These are phyloP conservation scores for Drosophila sulfurigaster DNA, from an alignment of 1,140 invertebrate species.

Conservation along the genomic window DNA sequence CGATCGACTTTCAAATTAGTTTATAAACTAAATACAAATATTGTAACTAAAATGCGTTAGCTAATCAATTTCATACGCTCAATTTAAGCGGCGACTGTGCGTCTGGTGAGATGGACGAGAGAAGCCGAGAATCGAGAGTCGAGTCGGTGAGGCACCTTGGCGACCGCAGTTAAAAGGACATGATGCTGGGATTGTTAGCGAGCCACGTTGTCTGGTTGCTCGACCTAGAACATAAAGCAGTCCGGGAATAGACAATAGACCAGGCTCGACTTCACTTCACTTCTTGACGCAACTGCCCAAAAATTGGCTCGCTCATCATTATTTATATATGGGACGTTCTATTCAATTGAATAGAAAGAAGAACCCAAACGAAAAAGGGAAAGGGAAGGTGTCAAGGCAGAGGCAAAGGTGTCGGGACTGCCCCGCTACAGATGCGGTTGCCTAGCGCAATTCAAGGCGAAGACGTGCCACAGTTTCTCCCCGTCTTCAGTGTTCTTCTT, in stretches of 20 bases:
- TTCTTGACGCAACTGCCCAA: constrained; percentile 74
- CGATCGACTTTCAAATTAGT: constrained; percentile 59
- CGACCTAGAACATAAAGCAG: constrained; percentile 55
- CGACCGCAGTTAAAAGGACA: constrained; percentile 68
- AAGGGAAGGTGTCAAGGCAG: constrained; percentile 69
- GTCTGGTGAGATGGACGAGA: constrained; percentile 49
- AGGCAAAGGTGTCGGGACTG: constrained; percentile 69
- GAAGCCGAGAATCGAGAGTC: not conserved
- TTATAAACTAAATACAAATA: constrained; percentile 78
- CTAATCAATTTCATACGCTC: constrained; percentile 75
- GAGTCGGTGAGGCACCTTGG: constrained; percentile 61
- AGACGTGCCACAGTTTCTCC: constrained; percentile 74
- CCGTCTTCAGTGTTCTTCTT: constrained; percentile 31
- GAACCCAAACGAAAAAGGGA: constrained; percentile 6
- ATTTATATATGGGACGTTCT: constrained; percentile 79
- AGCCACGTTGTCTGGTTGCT: constrained; percentile 47
- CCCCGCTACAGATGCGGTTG: constrained; percentile 45
- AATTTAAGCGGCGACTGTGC: constrained; percentile 70
- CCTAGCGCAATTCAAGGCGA: constrained; percentile 53
- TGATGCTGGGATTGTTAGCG: constrained; percentile 22
- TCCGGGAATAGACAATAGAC: constrained; percentile 44
- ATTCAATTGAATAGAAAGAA: constrained; percentile 60
- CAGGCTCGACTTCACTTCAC: constrained; percentile 39
- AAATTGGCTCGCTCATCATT: constrained; percentile 80
- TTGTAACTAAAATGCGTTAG: constrained; percentile 67